Conservation (phyloP, 2,888 invertebrate genomes). For the Globia sparganii region DNA sequence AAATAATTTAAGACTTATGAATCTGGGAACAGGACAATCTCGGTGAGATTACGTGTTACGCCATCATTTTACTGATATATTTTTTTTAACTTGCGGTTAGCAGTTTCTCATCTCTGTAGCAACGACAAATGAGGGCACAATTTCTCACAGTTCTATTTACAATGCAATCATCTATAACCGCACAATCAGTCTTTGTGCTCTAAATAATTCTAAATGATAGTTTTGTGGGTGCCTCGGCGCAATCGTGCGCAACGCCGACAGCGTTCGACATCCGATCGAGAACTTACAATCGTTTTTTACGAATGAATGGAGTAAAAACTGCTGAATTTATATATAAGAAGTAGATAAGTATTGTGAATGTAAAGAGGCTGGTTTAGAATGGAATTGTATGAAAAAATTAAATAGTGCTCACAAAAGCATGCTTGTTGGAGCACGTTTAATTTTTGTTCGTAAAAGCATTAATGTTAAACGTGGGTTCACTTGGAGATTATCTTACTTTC, state of each 20-base stretch:
- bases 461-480: background rate
- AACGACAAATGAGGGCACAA: slow-evolving; percentile 20
- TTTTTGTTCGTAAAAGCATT: slow-evolving; percentile 20
- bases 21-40: background rate
- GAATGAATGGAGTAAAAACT: slow-evolving; percentile 43
- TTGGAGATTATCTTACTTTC: slow-evolving; percentile 27
- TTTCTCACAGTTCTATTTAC: slow-evolving; percentile 50
- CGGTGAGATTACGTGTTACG: slow-evolving; percentile 1
- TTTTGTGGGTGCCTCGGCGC: slow-evolving; percentile 57
- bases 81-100: background rate
- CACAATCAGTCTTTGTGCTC: slow-evolving; percentile 52
- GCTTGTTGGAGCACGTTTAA: slow-evolving; percentile 14
- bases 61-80: background rate
- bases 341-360: slow-evolving; percentile 34
- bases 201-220: slow-evolving; percentile 51
- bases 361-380: slow-evolving; percentile 19
- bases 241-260: slow-evolving; percentile 66
- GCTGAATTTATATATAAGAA: slow-evolving; percentile 35
- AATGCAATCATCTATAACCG: slow-evolving; percentile 57
- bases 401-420: slow-evolving; percentile 11
- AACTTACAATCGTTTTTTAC: slow-evolving; percentile 44
- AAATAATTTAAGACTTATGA: background rate
- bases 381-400: slow-evolving; percentile 20
- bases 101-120: background rate
- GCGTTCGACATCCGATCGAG: slow-evolving; percentile 46